A percentile compares a stretch with the other conserved stretches of the same genome.
Evolutionary conservation across 2,888 invertebrate species (phyloP).

Genomic region (Hesperia comma): DNA sequence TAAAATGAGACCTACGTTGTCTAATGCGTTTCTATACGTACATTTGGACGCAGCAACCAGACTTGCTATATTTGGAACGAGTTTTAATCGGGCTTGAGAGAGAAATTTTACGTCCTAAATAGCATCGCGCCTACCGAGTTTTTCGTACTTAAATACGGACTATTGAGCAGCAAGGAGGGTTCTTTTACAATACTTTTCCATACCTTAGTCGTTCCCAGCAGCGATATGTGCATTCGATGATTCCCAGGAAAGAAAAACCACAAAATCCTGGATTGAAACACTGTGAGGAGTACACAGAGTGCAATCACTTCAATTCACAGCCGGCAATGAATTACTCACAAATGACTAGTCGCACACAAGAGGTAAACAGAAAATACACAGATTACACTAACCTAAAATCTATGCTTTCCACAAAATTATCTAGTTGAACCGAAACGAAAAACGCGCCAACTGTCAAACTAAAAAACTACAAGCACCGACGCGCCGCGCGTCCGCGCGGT

Average conservation of each 20-base stretch:
- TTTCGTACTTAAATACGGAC: slow-evolving; percentile 22
- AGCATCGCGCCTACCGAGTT: slow-evolving; percentile 45
- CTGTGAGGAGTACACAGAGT: slow-evolving; percentile 73
- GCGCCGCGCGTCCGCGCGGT: slow-evolving; percentile 78
- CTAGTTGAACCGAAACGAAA: slow-evolving; percentile 74
- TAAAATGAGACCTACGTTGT: slow-evolving; percentile 41
- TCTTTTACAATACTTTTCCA: slow-evolving; percentile 48
- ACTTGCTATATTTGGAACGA: slow-evolving; percentile 75
- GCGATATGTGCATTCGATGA: slow-evolving; percentile 62
- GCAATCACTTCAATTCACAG: slow-evolving; percentile 76
- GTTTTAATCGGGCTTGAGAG: slow-evolving; percentile 57
- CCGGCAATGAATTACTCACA: slow-evolving; percentile 74
- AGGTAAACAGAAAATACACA: slow-evolving; percentile 78
- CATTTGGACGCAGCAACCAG: slow-evolving; percentile 49
- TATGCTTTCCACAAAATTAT: slow-evolving; percentile 78
- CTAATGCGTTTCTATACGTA: slow-evolving; percentile 39
- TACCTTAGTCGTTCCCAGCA: slow-evolving; percentile 70
- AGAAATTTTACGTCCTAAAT: slow-evolving; percentile 64
- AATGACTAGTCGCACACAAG: slow-evolving; percentile 77
- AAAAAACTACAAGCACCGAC: slow-evolving; percentile 83
- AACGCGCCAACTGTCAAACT: slow-evolving; percentile 84
- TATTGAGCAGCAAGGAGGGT: slow-evolving; percentile 22
- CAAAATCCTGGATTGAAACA: slow-evolving; percentile 74
- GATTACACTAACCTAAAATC: slow-evolving; percentile 82
- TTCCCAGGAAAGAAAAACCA: slow-evolving; percentile 72